Evolutionary conservation across 2,888 invertebrate species (phyloP).

Genomic region (Liposcelis brunnea): DNA sequence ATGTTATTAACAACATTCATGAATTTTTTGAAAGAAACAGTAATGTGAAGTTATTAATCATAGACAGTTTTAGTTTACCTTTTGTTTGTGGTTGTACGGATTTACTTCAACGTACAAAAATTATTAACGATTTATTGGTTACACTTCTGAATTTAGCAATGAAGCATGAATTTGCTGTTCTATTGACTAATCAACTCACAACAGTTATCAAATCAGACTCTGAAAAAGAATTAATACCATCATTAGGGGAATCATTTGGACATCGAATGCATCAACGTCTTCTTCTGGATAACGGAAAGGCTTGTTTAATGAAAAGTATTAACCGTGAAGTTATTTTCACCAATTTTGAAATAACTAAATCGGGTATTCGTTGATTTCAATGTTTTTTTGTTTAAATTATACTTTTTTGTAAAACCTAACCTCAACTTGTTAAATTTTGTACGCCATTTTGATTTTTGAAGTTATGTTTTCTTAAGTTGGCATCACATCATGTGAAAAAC

Average conservation of each 20-base stretch:
- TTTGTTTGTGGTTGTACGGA: background rate
- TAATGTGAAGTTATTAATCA: background rate
- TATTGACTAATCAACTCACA: constrained; percentile 4
- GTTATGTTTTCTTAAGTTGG: too few relatives aligned
- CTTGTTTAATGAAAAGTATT: too few relatives aligned
- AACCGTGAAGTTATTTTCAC: too few relatives aligned
- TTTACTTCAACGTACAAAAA: background rate
- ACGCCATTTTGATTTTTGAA: too few relatives aligned
- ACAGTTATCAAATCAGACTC: background rate
- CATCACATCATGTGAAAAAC: too few relatives aligned
- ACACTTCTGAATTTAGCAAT: background rate
- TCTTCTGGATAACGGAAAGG: background rate
- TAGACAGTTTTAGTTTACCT: constrained; percentile 6
- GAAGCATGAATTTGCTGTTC: background rate
- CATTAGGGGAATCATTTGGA: background rate
- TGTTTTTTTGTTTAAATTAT: too few relatives aligned
- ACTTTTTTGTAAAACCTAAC: too few relatives aligned
- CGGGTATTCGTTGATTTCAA: too few relatives aligned
- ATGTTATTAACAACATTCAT: background rate
- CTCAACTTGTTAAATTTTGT: too few relatives aligned
- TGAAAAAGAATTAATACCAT: background rate
- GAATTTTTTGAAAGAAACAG: background rate
- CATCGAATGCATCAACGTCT: background rate
- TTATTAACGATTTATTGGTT: background rate
- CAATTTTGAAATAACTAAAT: too few relatives aligned